A percentile compares a stretch with the other conserved stretches of the same genome.
Evolutionary conservation across 2,113 vertebrate genomes (phyloP).

Genomic region (Guaruba guarouba): DNA sequence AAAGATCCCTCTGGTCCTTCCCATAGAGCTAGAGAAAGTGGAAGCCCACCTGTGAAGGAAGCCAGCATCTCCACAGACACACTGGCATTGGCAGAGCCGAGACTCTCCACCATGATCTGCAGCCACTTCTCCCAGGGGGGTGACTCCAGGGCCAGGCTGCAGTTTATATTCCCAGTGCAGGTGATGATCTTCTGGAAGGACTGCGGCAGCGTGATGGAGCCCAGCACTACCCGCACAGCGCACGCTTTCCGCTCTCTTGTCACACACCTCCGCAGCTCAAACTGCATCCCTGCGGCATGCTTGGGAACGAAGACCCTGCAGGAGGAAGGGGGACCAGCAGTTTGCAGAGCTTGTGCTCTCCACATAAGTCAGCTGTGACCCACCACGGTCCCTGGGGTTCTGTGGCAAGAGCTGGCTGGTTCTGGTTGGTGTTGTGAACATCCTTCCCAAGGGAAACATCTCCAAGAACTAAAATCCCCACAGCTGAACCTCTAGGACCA

Average conservation of each 20-base stretch:
- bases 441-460: not conserved
- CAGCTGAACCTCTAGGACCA: not conserved
- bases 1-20: not conserved
- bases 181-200: constrained; percentile 74
- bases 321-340: not conserved
- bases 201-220: constrained; percentile 75
- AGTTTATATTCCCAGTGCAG: constrained; percentile 71
- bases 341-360: not conserved
- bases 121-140: constrained; percentile 93
- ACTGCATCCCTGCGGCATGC: constrained; percentile 74
- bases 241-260: constrained; percentile 64
- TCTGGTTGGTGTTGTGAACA: not conserved
- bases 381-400: not conserved
- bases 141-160: constrained; percentile 72
- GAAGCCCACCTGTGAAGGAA: constrained; percentile 81
- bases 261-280: constrained; percentile 79
- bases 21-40: rapidly evolving
- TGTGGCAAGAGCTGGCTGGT: not conserved
- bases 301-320: constrained; percentile 87
- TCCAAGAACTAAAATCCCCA: not conserved
- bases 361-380: not conserved
- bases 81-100: constrained; percentile 34
- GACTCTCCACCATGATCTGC: constrained; percentile 80
- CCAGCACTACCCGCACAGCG: constrained; percentile 76
- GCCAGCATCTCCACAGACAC: constrained; percentile 75